Percentiles rank a stretch among this genome's conserved stretches.
phyloP scores from a whole-genome alignment of 2,797 vertebrate species.

The Eidolon dupreanum region DNA sequence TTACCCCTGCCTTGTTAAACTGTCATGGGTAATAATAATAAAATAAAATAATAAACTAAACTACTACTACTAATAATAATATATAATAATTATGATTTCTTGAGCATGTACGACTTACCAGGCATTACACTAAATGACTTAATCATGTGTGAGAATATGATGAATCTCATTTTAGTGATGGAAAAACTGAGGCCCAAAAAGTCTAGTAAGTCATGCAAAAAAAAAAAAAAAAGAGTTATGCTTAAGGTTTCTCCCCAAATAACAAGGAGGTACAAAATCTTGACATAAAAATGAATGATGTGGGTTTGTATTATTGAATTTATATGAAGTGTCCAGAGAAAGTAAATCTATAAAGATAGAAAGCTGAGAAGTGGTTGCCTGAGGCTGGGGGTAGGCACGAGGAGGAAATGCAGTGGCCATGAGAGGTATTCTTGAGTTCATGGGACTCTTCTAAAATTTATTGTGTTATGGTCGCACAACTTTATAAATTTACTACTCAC shows the following conservation, averaged over 20 bases:
- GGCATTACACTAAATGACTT: background rate
- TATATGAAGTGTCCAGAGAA: background rate
- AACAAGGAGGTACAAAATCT: background rate
- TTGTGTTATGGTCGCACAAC: background rate
- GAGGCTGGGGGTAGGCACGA: background rate
- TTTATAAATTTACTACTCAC: background rate
- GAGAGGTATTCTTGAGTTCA: background rate
- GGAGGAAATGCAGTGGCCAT: background rate
- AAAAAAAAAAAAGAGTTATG: background rate
- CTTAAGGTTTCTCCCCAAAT: background rate
- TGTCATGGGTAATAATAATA: background rate
- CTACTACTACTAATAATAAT: background rate
- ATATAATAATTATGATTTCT: background rate
- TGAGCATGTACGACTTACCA: background rate
- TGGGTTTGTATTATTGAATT: background rate
- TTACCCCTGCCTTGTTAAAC: background rate
- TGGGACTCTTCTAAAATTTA: background rate
- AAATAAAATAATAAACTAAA: background rate
- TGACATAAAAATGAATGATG: background rate
- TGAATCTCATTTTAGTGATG: background rate
- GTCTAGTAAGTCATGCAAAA: background rate
- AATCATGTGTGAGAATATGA: background rate
- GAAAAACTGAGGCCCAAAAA: background rate
- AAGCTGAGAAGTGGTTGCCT: background rate
- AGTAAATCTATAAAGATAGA: background rate